Base-by-base conservation (phyloP, 2,113 vertebrate species). In the Castor canadensis region DNA sequence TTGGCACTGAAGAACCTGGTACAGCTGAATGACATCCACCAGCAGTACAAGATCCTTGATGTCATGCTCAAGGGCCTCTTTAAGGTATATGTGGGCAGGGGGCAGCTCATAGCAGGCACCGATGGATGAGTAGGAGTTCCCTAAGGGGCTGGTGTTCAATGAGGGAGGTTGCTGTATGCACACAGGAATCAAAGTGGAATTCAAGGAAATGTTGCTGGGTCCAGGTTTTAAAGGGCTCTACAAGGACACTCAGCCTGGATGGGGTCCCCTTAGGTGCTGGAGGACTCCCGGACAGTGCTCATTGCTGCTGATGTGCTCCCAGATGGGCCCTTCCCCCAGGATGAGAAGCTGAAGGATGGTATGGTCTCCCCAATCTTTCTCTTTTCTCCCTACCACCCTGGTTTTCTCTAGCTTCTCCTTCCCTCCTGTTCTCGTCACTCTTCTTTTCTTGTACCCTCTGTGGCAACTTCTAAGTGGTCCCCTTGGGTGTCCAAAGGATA, bases 11-110 rank as follows among this genome's bases (percentile, higher is more conserved):
- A 99, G 98, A 99, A 99, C 93, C 98, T 99, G 96, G 99, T 99
- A 0, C 99, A 99, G 98, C 99, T 99, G 90, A 99, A 99, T 0
- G 99, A 99, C 54, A 96, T 99, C 97, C 99, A 99, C 98, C 99
- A 99, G 98, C 99, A 99, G 97, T 99, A 99, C 98, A 99, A 99
- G 98, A 99, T 99, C 98, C 99, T 99, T 11, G 99, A 99, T 96
- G 99, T 99, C 98, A 99, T 99, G 99, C 99, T 99, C 93, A 99
- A 99, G 97, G 99, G 99, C 26, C 99, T 99, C 67, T 99, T 99
- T 96, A 99, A 99, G 99, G 99, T 99, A 91, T 95, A 96, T 35
- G 15, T 32, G 77, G 92, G 58, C 24, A 2, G 15, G 3, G 89
- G 88, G 12, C 54, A 62, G 62, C 67, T 77, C 30, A 0, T 0